A percentile compares a stretch with the other conserved stretches of the same genome.
Conservation (phyloP, 2,888 invertebrate genomes). For the Anticlea derivata region DNA sequence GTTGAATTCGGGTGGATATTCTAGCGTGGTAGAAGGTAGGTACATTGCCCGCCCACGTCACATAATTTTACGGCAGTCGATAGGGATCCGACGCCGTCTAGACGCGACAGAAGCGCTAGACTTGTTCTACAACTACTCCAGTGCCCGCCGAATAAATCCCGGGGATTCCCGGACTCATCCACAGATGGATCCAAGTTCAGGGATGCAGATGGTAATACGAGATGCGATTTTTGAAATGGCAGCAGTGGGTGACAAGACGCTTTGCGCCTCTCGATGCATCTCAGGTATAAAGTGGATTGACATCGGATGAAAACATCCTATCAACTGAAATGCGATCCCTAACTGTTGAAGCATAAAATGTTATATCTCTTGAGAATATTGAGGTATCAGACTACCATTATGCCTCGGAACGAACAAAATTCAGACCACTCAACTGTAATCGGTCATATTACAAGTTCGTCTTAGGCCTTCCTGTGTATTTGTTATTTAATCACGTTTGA, state of each 20-base stretch:
- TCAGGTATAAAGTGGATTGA: constrained; percentile 55
- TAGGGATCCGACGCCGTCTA: constrained; percentile 76
- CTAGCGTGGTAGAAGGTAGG: constrained; percentile 49
- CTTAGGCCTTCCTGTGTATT: too few species aligned
- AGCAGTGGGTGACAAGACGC: constrained; percentile 38
- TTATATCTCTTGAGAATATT: constrained; percentile 30
- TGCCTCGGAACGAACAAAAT: too few species aligned
- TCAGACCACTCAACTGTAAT: too few species aligned
- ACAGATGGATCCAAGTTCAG: constrained; percentile 57
- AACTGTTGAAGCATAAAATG: constrained; percentile 40
- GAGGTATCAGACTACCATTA: constrained; percentile 5
- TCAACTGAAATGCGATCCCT: constrained; percentile 50
- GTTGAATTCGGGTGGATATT: constrained; percentile 58
- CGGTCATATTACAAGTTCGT: too few species aligned
- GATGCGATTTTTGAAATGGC: constrained; percentile 61
- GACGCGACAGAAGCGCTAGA: constrained; percentile 73
- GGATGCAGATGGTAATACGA: constrained; percentile 54
- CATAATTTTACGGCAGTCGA: constrained; percentile 77
- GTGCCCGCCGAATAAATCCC: constrained; percentile 40
- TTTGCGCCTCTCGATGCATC: constrained; percentile 49
- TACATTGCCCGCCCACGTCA: constrained; percentile 60
- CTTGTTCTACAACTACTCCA: constrained; percentile 63
- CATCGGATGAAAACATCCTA: too few species aligned
- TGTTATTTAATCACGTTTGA: too few species aligned
- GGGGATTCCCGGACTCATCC: constrained; percentile 54